Percentiles rank a stretch among this genome's conserved stretches.
phyloP scores from a whole-genome alignment of 2,888 invertebrate species.

The Cyrtodaria siliqua region DNA sequence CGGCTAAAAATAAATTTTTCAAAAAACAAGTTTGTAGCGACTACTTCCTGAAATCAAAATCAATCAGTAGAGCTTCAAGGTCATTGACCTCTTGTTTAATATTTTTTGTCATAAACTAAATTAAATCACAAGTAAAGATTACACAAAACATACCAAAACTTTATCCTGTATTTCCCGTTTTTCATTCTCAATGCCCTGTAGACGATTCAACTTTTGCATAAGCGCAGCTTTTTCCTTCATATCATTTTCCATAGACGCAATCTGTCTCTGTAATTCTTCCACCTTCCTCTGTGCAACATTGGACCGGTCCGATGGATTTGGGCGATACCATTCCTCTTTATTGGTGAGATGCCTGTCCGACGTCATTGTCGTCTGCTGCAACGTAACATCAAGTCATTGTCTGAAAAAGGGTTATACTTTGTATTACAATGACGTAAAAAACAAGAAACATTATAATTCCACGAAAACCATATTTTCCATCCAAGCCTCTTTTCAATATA shows the following conservation, averaged over 20 bases:
- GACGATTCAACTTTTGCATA: conserved; percentile 62
- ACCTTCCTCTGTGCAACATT: conserved; percentile 46
- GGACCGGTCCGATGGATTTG: conserved; percentile 20
- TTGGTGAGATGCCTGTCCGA: conserved; percentile 17
- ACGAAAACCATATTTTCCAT: not conserved
- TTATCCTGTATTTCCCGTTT: conserved; percentile 63
- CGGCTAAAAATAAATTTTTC: too few relatives aligned
- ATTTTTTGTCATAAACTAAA: too few relatives aligned
- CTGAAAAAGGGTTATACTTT: not conserved
- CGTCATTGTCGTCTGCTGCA: conserved; percentile 29
- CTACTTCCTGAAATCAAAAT: too few relatives aligned
- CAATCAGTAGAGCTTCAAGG: too few relatives aligned
- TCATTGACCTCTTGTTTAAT: too few relatives aligned
- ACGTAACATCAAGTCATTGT: too few relatives aligned
- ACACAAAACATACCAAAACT: conserved; percentile 72
- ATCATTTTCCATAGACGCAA: conserved; percentile 69
- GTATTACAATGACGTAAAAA: not conserved
- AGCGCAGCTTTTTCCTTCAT: conserved; percentile 66
- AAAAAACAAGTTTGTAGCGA: too few relatives aligned
- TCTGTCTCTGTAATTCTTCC: conserved; percentile 64
- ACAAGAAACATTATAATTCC: not conserved
- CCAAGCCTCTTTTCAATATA: not conserved
- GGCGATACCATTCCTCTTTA: conserved; percentile 39
- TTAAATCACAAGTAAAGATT: too few relatives aligned
- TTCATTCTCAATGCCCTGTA: conserved; percentile 63